Conservation (phyloP, 1,140 invertebrate genomes). For the fruit fly (Drosophila melanogaster) region DNA sequence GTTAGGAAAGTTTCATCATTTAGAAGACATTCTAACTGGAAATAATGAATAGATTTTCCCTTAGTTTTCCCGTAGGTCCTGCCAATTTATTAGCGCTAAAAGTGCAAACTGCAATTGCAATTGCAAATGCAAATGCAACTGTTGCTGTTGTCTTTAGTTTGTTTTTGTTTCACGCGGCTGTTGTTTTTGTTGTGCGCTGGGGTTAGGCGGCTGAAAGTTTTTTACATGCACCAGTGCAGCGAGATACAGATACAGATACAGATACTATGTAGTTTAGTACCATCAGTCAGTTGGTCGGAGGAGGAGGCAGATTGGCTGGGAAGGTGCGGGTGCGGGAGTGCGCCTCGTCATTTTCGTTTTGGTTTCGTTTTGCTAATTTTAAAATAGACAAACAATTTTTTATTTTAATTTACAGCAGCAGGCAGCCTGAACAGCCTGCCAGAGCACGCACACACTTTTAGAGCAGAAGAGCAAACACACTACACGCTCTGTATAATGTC, state of each 20-base stretch:
- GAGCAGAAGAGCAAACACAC: constrained; percentile 33
- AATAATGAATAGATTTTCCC: background rate
- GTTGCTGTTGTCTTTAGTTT: constrained; percentile 2
- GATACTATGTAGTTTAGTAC: background rate
- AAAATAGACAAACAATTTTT: constrained; percentile 80
- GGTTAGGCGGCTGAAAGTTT: constrained; percentile 65
- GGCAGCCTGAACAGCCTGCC: constrained; percentile 14
- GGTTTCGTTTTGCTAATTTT: constrained; percentile 77
- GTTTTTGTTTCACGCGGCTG: background rate
- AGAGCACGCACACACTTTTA: constrained; percentile 9
- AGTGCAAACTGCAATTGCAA: constrained; percentile 19
- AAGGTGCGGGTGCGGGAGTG: constrained; percentile 12
- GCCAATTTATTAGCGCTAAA: constrained; percentile 21
- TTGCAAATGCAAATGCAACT: constrained; percentile 21
- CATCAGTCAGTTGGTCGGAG: background rate
- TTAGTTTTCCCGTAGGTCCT: constrained; percentile 14
- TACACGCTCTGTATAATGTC: background rate
- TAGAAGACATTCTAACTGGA: background rate
- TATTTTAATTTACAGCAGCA: constrained; percentile 76
- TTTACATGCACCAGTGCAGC: constrained; percentile 15
- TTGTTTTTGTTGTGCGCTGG: constrained; percentile 30
- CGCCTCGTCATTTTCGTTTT: constrained; percentile 70
- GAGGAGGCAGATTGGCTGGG: background rate
- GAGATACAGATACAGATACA: constrained; percentile 7
- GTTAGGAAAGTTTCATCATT: background rate